These are phyloP conservation scores for Halictus rubicundus DNA, from an alignment of 1,140 invertebrate species.

Conservation along the genomic window DNA sequence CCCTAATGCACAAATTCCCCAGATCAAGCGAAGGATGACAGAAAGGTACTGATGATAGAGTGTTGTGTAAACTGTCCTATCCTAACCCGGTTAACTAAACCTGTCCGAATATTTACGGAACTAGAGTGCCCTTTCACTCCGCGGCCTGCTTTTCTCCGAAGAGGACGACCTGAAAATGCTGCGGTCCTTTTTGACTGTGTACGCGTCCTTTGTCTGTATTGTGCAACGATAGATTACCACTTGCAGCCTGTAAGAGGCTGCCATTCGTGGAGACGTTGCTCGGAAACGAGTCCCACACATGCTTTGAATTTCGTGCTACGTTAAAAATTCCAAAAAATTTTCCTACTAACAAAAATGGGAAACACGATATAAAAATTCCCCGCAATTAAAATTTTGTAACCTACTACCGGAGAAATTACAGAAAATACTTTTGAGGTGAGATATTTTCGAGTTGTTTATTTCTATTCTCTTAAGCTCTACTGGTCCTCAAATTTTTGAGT, in stretches of 20 bases:
- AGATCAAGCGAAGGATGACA: not conserved
- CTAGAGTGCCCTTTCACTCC: slow-evolving; percentile 62
- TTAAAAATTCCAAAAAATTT: not conserved
- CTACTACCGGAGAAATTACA: no score
- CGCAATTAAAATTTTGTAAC: no score
- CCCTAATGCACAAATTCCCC: not conserved
- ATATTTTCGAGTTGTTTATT: no score
- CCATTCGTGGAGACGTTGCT: slow-evolving; percentile 64
- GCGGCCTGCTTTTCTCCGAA: slow-evolving; percentile 44
- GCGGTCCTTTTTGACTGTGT: slow-evolving; percentile 69
- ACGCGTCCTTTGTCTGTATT: slow-evolving; percentile 62
- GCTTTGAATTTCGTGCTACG: slow-evolving; percentile 11
- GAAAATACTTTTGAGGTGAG: no score
- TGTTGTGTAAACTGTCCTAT: slow-evolving; percentile 43
- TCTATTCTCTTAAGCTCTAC: no score
- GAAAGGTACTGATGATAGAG: slow-evolving; percentile 24
- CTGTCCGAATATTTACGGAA: slow-evolving; percentile 76
- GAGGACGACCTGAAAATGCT: slow-evolving; percentile 56
- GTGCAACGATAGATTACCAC: slow-evolving; percentile 68
- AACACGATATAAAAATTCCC: not conserved
- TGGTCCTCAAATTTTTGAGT: no score
- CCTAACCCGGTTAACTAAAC: slow-evolving; percentile 38
- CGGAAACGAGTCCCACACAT: slow-evolving; percentile 36
- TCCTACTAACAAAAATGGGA: not conserved
- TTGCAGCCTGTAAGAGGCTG: slow-evolving; percentile 67